Conservation (phyloP, 2,888 invertebrate species). For the Carterocephalus palaemon region DNA sequence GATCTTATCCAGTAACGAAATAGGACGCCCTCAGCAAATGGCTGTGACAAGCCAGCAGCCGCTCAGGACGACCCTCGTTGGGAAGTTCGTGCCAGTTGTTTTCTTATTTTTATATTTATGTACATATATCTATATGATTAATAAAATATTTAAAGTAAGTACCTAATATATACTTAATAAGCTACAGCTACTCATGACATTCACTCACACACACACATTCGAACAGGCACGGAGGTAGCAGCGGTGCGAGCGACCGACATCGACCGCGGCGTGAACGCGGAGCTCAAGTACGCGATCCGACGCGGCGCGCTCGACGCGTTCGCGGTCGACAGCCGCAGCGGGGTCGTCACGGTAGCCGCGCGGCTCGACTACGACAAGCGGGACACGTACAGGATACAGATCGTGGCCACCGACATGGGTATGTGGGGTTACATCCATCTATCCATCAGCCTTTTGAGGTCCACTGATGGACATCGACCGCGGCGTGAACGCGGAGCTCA, state of each 20-base stretch:
- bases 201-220: too few relatives aligned
- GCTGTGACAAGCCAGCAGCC: too few relatives aligned
- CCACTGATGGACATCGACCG: conserved; percentile 89
- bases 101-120: too few relatives aligned
- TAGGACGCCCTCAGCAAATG: too few relatives aligned
- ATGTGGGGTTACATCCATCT: too few relatives aligned
- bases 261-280: conserved; percentile 92
- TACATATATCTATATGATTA: too few relatives aligned
- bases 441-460: conserved; percentile 1
- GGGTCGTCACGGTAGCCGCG: conserved; percentile 86
- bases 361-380: conserved; percentile 90
- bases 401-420: conserved; percentile 89
- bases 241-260: conserved; percentile 88
- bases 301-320: conserved; percentile 93
- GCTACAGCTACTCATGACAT: too few relatives aligned
- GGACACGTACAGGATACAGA: conserved; percentile 88
- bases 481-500: conserved; percentile 89
- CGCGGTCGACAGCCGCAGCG: conserved; percentile 85
- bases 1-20: too few relatives aligned
- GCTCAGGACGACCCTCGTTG: too few relatives aligned
- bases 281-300: conserved; percentile 88
- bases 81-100: too few relatives aligned
- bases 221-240: conserved; percentile 86
- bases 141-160: too few relatives aligned
- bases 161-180: too few relatives aligned